Base-by-base conservation (phyloP, 2,797 vertebrate species). In the Lycodopsis pacificus region DNA sequence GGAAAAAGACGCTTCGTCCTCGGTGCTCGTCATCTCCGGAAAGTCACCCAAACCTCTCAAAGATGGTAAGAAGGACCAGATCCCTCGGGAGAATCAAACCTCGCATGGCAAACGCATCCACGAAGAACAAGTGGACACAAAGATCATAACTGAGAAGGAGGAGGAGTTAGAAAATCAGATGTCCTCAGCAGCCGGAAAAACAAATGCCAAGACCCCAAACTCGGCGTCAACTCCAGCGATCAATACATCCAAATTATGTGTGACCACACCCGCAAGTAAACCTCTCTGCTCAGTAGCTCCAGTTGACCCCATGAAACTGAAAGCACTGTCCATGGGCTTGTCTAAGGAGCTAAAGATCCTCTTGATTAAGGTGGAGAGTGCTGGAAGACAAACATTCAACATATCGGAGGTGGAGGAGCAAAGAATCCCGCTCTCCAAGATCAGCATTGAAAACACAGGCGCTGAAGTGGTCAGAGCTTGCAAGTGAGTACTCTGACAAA, bases 271-370 rank as follows among this genome's bases (percentile, higher is more conserved):
- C 44, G 80, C 77, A 51, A 84, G 62, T n/a, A 86, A 82, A 71
- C 51, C 85, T 38, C 58, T 87, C 48, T 15, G 59, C 73, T 76
- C 88, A 1, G 73, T 85, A 0, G 83, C 94, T 34, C 90, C 93
- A 25, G 88, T 93, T 0, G 96, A 97, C 76, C 94, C 96, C 20
- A 87, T 97, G 38, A 97, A 96, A 86, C 92, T 96, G 30, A 95
- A 96, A 68, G 95, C 96, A 0, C 82, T 97, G 72, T 96, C 95
- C 11, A 94, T 97, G 82, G 96, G 96, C 8, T 93, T 97, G 2
- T 95, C 94, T 8, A 97, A 96, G 83, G 96, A 97, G 92, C 91
- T 97, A 19, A 98, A 94, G 93, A 96, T 98, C 74, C 90, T 95
- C 20, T 87, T 98, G 70, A 95, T 97, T 71, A 97, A 96, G 82